Evolutionary conservation across 2,888 invertebrate genomes (phyloP).

Genomic region (Aleiodes leptofemur): DNA sequence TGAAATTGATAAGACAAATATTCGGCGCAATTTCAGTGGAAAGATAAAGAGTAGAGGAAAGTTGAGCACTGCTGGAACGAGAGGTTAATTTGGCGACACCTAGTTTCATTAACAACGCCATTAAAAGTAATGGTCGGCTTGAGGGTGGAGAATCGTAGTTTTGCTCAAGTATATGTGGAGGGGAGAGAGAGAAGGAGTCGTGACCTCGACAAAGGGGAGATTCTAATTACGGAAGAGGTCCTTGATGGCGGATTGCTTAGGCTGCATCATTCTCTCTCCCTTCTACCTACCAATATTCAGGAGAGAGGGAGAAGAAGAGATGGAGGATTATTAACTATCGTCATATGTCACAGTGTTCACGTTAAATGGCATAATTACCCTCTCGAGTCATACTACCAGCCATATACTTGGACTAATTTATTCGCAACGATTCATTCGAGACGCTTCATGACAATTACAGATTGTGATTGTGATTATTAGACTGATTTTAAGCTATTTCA

Average conservation of each 20-base stretch:
- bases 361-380: conserved; percentile 61
- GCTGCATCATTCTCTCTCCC: conserved; percentile 48
- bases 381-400: conserved; percentile 50
- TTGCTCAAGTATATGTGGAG: conserved; percentile 27
- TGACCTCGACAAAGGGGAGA: conserved; percentile 58
- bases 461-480: conserved; percentile 13
- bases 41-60: conserved; percentile 34
- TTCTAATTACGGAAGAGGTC: conserved; percentile 70
- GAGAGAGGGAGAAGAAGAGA: conserved; percentile 30
- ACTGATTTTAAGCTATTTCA: background rate
- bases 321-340: conserved; percentile 29
- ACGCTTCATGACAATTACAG: conserved; percentile 34
- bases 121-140: conserved; percentile 73
- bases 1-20: background rate
- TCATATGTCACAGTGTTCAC: conserved; percentile 56
- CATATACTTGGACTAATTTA: conserved; percentile 42
- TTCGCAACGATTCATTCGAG: conserved; percentile 48
- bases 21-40: conserved; percentile 23
- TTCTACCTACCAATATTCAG: background rate
- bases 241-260: conserved; percentile 56
- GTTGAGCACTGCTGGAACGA: conserved; percentile 72
- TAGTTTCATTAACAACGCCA: conserved; percentile 75
- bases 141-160: conserved; percentile 59
- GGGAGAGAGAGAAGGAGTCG: conserved; percentile 34
- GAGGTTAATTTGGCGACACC: conserved; percentile 74